phyloP scores from a whole-genome alignment of 2,113 vertebrate genomes.

The Pholis gunnellus region DNA sequence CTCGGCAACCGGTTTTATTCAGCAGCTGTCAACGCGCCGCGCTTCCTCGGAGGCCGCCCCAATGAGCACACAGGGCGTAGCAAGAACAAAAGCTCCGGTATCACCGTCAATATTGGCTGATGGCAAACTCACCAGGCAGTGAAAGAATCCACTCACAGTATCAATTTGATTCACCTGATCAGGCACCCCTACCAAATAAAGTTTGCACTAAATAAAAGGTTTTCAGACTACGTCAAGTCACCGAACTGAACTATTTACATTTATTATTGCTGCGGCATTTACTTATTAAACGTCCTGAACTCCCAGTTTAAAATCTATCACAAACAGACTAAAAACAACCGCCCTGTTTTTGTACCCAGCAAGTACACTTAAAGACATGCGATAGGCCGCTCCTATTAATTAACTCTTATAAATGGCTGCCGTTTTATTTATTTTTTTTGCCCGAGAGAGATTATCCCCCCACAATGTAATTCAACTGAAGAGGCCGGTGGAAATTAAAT shows the following conservation, averaged over 20 bases:
- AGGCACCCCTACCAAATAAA: neutral
- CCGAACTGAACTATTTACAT: neutral
- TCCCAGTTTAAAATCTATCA: neutral
- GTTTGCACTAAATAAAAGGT: neutral
- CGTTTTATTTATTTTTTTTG: constrained; percentile 9
- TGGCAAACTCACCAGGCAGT: constrained; percentile 43
- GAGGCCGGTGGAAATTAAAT: constrained; percentile 49
- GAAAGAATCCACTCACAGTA: constrained; percentile 40
- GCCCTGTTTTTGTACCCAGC: neutral
- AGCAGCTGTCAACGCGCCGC: constrained; percentile 17
- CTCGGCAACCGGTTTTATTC: constrained; percentile 35
- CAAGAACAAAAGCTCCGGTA: constrained; percentile 13
- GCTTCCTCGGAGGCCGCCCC: neutral
- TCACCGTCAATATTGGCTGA: constrained; percentile 59
- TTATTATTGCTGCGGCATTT: neutral
- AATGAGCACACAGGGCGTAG: neutral
- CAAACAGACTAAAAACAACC: constrained; percentile 11
- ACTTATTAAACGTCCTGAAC: neutral
- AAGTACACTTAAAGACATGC: neutral
- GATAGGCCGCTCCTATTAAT: neutral
- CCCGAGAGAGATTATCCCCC: neutral
- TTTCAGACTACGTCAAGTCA: neutral
- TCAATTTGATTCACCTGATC: no score
- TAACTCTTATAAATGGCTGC: neutral
- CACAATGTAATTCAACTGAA: constrained; percentile 28